Evolutionary conservation across 2,888 invertebrate genomes (phyloP), one percentile per base, ranked within the genome.

Genomic region (Molanna angustata): DNA sequence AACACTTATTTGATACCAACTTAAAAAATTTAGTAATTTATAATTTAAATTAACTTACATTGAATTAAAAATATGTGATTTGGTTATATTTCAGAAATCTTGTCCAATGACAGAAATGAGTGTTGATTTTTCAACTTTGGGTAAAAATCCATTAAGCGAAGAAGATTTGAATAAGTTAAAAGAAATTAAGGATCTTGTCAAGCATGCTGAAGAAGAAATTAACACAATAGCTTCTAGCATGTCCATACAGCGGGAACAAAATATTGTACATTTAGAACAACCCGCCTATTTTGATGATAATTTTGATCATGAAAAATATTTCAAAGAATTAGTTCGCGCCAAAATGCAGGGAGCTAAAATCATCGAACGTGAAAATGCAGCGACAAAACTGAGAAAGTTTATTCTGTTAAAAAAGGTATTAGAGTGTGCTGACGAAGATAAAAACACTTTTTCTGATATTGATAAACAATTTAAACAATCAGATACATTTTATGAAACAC

Each of bases 301-400:
- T 50, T 77, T 75, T 61, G 76, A 76, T 58, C 72, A 75, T 63
- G 73, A 72, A 65, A 66, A 74, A 54, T 73, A 74, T 61, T 73
- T 76, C 43, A 72, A 75, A 62, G 72, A 76, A 68, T 62, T 76
- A 20, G 77, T 76, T 4, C 72, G 72, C 59, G 77, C 76, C n/a
- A 76, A 75, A 66, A 73, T 77, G 61, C 69, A 73, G 61, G 73
- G 74, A 20, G 64, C 71, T 35, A 56, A 52, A 35, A 37, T 46
- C 9, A 31, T 52, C 9, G 42, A 52, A 45, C 46, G 50, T 13
- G 47, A 46, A 19, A 54, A 16, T n/a, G 14, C 48, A 4, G 33
- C 22, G 20, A 17, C 33, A 7, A 51, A 52, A 31, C 40, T 52
- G 27, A 33, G 44, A 37, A 50, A 50, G 19, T 43, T 50, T 4